Evolutionary conservation across 92 coral and sea anemone genomes (phyloP).

Genomic region (Muricea muricata): DNA sequence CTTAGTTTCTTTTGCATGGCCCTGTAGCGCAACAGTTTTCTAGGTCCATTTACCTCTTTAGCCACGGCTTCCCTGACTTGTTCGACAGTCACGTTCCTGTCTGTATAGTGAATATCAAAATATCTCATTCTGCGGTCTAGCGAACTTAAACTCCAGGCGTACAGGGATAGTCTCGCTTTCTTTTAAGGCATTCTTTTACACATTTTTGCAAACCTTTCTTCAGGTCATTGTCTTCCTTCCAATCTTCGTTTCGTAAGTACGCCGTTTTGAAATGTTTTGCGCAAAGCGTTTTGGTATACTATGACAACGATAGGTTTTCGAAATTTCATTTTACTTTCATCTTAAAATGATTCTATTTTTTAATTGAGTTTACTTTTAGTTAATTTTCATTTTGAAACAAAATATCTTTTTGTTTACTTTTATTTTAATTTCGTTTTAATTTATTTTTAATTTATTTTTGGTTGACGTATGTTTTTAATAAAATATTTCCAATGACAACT

Average conservation of each 20-base stretch:
- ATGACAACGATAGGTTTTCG: not conserved
- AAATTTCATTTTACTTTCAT: no score
- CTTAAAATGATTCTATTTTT: no score
- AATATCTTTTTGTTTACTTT: no score
- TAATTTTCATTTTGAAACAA: no score
- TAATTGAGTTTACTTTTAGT: no score
- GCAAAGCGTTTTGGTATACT: not conserved
- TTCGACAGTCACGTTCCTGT: not conserved
- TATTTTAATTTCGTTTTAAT: no score
- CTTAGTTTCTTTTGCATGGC: slow-evolving; percentile 4
- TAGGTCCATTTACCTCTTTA: not conserved
- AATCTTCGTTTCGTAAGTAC: not conserved
- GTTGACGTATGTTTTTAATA: no score
- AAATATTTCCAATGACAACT: no score
- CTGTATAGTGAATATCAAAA: not conserved
- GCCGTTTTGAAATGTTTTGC: not conserved
- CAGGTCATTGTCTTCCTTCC: not conserved
- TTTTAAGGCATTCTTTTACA: not conserved
- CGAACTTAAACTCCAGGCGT: not conserved
- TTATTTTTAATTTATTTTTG: no score
- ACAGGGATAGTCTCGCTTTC: not conserved
- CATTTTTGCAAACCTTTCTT: not conserved
- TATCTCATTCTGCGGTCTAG: not conserved
- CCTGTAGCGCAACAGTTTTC: not conserved
- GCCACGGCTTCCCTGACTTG: not conserved